phyloP scores from a whole-genome alignment of 2,797 vertebrate species.

The Gephyroberyx darwinii region DNA sequence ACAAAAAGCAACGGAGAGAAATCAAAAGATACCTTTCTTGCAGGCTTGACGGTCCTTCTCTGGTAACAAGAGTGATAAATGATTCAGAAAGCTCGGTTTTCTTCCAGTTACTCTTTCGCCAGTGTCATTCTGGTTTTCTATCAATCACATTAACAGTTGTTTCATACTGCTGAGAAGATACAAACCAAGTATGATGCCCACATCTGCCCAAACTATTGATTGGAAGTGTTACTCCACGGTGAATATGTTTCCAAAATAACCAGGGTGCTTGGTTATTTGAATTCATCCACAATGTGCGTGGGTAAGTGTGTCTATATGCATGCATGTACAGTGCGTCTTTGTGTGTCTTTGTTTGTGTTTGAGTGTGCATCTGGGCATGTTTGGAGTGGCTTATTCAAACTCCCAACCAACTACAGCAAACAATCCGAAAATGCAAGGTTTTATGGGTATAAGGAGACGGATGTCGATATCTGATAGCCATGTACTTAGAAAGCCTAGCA shows the following conservation, averaged over 20 bases:
- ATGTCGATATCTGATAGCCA: too few species aligned
- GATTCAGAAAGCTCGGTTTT: conserved; percentile 6
- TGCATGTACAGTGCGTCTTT: too few species aligned
- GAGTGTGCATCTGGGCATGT: too few species aligned
- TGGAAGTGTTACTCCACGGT: background rate
- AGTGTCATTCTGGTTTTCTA: background rate
- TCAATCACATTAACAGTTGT: conserved; percentile 18
- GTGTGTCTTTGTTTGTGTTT: too few species aligned
- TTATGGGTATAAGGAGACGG: too few species aligned
- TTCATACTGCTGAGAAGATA: background rate
- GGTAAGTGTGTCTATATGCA: too few species aligned
- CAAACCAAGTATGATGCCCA: conserved; percentile 1
- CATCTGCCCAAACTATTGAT: conserved; percentile 8
- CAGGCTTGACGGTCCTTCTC: conserved; percentile 1
- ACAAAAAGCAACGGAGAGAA: conserved; percentile 42
- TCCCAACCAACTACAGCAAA: too few species aligned
- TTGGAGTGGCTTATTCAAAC: too few species aligned
- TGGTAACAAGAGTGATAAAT: background rate
- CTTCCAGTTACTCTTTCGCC: background rate
- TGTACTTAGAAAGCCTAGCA: too few species aligned
- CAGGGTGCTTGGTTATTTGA: too few species aligned
- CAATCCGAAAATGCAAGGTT: too few species aligned
- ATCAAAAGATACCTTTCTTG: background rate
- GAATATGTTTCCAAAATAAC: background rate
- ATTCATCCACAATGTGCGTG: too few species aligned